Percentiles rank a stretch among this genome's conserved stretches.
Evolutionary conservation across 2,797 vertebrate genomes (phyloP).

Genomic region (Eupleurogrammus muticus): DNA sequence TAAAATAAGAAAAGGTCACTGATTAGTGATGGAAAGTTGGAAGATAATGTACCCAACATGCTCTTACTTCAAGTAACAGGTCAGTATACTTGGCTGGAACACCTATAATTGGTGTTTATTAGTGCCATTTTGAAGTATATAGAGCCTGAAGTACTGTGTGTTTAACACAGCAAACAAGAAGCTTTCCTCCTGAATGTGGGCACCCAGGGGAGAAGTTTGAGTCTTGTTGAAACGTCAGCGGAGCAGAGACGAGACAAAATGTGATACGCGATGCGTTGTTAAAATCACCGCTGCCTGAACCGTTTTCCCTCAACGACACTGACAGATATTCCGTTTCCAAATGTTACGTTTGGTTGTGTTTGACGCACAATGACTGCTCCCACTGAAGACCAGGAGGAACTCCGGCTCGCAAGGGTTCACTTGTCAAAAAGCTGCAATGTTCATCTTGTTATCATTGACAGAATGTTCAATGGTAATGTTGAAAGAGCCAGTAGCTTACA

Average conservation of each 20-base stretch:
- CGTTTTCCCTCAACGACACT: slow-evolving; percentile 2
- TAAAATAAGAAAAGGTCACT: not conserved
- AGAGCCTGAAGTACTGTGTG: not conserved
- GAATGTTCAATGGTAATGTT: not conserved
- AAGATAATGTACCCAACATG: not conserved
- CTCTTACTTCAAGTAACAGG: slow-evolving; percentile 8
- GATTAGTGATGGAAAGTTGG: not conserved
- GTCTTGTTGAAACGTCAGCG: slow-evolving; percentile 13
- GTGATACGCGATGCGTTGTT: slow-evolving; percentile 11
- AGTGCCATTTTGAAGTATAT: slow-evolving; percentile 16
- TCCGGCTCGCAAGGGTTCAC: not conserved
- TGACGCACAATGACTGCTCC: slow-evolving; percentile 1
- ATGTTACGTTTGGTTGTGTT: not conserved
- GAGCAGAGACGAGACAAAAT: slow-evolving; percentile 16
- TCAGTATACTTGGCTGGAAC: not conserved
- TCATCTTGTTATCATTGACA: not conserved
- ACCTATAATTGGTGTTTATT: not conserved
- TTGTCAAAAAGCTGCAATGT: not conserved
- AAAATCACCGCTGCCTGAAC: slow-evolving; percentile 17
- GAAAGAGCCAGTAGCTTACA: too few relatives aligned
- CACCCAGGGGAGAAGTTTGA: slow-evolving; percentile 10
- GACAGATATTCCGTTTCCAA: slow-evolving; percentile 26
- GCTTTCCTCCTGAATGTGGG: slow-evolving; percentile 5
- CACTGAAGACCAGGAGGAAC: not conserved
- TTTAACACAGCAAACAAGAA: slow-evolving; percentile 16